Evolutionary conservation across 2,113 vertebrate species (phyloP), one percentile per base, ranked within the genome.

Genomic region (Anguilla japonica): DNA sequence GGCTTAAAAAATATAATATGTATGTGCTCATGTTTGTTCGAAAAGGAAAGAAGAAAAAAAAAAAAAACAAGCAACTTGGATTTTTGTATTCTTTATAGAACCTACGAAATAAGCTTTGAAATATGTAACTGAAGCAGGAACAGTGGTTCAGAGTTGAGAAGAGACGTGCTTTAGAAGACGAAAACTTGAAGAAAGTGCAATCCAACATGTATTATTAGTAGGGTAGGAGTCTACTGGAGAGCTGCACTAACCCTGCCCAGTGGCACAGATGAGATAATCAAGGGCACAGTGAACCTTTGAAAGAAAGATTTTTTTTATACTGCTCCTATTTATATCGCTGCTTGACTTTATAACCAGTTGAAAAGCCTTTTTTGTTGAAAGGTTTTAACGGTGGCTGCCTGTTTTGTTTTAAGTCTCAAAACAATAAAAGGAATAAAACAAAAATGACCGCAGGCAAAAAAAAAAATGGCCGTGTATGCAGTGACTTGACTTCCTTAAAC

Each of bases 171-270:
- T 90, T 89, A 92, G 91, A 89, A 84, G 82, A 89, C 85, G 86
- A 89, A 91, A 90, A 93, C 92, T 92, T 93, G 91, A 94, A 92
- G 86, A 91, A 94, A 86, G 92, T 95, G 93, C 93, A 93, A 94
- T 93, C 90, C 83, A 84, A 78, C 87, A 71, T 82, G 82, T 87
- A 83, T 88, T 82, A 63, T 79, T 86, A 86, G 79, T 86, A 84
- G 88, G 86, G 79, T 84, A 83, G 81, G 50, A 63, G 89, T 88
- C 82, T 87, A 41, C 79, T 79, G 41, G 71, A 80, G 84, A 88
- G 85, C 80, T 75, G 83, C 41, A 88, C 85, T 63, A 56, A 80
- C 40, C 60, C 39, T 67, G 41, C 83, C 82, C 82, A 7, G 63
- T 82, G 11, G 56, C 79, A 87, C 78, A 79, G 63, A 79, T 85